Conservation (phyloP, 2,113 vertebrate species). For the Muntiacus muntjak region DNA sequence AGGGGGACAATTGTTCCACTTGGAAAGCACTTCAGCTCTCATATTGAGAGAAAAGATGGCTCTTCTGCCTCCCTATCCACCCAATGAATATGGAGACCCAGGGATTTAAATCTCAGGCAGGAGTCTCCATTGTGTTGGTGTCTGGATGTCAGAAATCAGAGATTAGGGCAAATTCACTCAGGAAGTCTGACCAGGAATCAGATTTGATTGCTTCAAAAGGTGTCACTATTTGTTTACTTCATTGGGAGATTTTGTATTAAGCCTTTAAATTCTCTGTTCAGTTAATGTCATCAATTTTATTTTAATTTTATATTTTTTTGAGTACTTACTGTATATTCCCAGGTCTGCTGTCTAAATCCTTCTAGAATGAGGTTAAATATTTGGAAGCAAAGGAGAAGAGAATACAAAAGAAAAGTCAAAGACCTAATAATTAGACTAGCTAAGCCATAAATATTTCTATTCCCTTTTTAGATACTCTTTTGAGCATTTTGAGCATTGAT, state of each 20-base stretch:
- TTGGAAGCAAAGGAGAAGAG: neutral
- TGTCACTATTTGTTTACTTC: neutral
- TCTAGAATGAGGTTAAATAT: neutral
- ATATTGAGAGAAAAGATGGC: neutral
- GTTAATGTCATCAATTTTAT: neutral
- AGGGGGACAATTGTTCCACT: neutral
- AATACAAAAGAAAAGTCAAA: neutral
- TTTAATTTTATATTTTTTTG: neutral
- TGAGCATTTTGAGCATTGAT: neutral
- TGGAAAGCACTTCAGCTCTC: neutral
- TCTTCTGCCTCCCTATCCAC: neutral
- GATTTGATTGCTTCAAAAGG: neutral
- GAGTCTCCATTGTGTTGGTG: neutral
- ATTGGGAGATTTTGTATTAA: constrained; percentile 1
- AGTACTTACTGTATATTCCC: neutral
- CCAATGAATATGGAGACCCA: neutral
- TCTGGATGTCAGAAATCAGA: neutral
- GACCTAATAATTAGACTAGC: neutral
- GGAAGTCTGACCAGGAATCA: neutral
- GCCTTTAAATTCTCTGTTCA: neutral
- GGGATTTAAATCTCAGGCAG: neutral
- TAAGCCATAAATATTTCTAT: neutral
- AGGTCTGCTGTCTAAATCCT: neutral
- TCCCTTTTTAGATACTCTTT: neutral
- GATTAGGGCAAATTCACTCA: neutral